These are phyloP conservation scores for Tyrophagus putrescentiae DNA, from an alignment of 1,140 invertebrate species.

Conservation along the genomic window DNA sequence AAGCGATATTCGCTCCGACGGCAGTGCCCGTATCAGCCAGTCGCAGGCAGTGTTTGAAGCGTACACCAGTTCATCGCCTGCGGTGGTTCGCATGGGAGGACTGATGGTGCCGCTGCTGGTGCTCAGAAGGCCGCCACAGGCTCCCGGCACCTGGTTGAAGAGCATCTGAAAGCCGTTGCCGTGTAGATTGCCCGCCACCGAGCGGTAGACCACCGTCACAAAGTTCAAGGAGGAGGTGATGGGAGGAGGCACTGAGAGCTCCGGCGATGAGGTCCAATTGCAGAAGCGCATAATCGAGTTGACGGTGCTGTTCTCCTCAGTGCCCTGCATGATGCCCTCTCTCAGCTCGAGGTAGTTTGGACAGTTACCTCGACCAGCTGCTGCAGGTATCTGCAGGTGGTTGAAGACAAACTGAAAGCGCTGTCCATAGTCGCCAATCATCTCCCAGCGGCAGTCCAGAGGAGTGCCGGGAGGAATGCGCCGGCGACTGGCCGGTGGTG, in stretches of 20 bases:
- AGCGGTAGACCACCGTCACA: constrained; percentile 50
- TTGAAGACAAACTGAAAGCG: constrained; percentile 67
- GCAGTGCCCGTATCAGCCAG: constrained; percentile 53
- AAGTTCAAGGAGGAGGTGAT: constrained; percentile 32
- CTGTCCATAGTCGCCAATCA: constrained; percentile 50
- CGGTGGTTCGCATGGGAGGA: constrained; percentile 56
- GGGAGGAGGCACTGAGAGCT: too few species aligned
- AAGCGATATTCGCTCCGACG: constrained; percentile 45
- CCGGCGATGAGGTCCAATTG: too few species aligned
- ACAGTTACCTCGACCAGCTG: too few species aligned
- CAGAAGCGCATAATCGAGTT: too few species aligned
- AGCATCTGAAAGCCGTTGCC: constrained; percentile 48
- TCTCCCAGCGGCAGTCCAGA: constrained; percentile 60
- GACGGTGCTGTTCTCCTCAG: too few species aligned
- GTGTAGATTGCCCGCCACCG: constrained; percentile 36
- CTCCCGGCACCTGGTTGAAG: constrained; percentile 51
- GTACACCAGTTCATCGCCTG: constrained; percentile 50
- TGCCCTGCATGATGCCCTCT: constrained; percentile 36
- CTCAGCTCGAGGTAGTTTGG: constrained; percentile 54
- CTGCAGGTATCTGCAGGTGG: constrained; percentile 55
- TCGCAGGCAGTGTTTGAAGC: constrained; percentile 51
- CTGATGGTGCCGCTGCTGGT: constrained; percentile 44
- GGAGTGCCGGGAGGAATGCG: too few species aligned
- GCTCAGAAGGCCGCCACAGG: constrained; percentile 63
- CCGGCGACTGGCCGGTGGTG: too few species aligned